A percentile compares a stretch with the other conserved stretches of the same genome.
Evolutionary conservation across 2,113 vertebrate genomes (phyloP).

Genomic region (Spea multiplicata): DNA sequence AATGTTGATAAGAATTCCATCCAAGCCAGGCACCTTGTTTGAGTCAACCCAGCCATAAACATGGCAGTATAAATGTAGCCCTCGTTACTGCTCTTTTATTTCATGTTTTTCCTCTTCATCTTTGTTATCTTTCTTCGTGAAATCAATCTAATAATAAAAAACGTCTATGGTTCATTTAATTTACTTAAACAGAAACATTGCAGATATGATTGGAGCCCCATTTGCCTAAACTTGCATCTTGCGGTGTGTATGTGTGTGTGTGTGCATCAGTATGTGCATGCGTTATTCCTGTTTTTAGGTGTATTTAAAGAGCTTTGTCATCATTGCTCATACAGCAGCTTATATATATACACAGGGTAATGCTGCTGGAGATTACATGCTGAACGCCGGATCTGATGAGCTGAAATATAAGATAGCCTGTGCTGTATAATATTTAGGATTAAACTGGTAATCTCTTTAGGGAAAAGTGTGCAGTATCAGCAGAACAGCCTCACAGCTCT

Average conservation of each 20-base stretch:
- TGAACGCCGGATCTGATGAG: slow-evolving; percentile 79
- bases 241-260: neutral
- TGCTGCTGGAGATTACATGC: slow-evolving; percentile 72
- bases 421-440: slow-evolving; percentile 88
- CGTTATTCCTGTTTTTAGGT: slow-evolving; percentile 18
- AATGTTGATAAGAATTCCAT: too few relatives aligned
- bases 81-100: too few relatives aligned
- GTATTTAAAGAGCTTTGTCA: slow-evolving; percentile 38
- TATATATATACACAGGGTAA: slow-evolving; percentile 63
- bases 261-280: neutral
- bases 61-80: too few relatives aligned
- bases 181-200: too few relatives aligned
- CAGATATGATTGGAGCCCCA: too few relatives aligned
- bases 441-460: slow-evolving; percentile 94
- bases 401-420: slow-evolving; percentile 74
- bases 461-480: slow-evolving; percentile 84
- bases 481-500: slow-evolving; percentile 60
- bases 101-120: too few relatives aligned
- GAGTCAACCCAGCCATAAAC: too few relatives aligned
- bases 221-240: neutral
- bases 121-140: too few relatives aligned
- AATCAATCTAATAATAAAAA: too few relatives aligned
- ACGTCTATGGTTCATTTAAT: too few relatives aligned
- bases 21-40: too few relatives aligned
- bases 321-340: slow-evolving; percentile 53